These are phyloP conservation scores for Ianthella basta DNA, from an alignment of 37 sponge, comb jelly and placozoan genomes.

Conservation along the genomic window DNA sequence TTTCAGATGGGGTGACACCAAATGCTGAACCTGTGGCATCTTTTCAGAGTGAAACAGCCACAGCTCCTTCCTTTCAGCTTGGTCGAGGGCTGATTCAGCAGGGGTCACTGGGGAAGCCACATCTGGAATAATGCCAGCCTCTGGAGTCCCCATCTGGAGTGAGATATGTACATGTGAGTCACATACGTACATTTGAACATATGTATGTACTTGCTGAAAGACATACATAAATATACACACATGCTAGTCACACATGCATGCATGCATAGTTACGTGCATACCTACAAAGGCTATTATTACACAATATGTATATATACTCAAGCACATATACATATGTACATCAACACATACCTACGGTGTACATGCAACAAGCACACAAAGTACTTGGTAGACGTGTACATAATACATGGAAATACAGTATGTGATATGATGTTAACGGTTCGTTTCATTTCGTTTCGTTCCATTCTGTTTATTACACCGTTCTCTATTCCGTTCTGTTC, in stretches of 20 bases:
- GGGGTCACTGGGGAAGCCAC: not conserved
- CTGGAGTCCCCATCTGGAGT: not conserved
- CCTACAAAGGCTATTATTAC: too few relatives aligned
- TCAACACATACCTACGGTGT: too few relatives aligned
- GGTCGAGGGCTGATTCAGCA: constrained; percentile 23
- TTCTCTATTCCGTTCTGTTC: too few relatives aligned
- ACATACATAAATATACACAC: not conserved
- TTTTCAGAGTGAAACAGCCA: constrained; percentile 78
- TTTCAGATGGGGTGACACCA: constrained; percentile 51
- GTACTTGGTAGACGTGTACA: too few relatives aligned
- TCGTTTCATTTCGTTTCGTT: too few relatives aligned
- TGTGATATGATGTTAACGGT: too few relatives aligned
- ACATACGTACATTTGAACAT: not conserved
- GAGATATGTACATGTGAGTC: not conserved
- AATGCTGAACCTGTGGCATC: constrained; percentile 49
- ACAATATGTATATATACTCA: too few relatives aligned
- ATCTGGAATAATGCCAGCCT: constrained; percentile 13
- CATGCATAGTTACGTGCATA: not conserved
- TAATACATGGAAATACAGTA: too few relatives aligned
- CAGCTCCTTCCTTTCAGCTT: constrained; percentile 73
- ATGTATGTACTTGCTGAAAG: not conserved
- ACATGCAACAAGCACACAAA: too few relatives aligned
- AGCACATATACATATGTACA: too few relatives aligned
- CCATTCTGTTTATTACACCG: too few relatives aligned
- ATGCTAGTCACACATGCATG: not conserved